Evolutionary conservation across 2,888 invertebrate species (phyloP), one percentile per base, ranked within the genome.

Genomic region (Morinoia aosen): DNA sequence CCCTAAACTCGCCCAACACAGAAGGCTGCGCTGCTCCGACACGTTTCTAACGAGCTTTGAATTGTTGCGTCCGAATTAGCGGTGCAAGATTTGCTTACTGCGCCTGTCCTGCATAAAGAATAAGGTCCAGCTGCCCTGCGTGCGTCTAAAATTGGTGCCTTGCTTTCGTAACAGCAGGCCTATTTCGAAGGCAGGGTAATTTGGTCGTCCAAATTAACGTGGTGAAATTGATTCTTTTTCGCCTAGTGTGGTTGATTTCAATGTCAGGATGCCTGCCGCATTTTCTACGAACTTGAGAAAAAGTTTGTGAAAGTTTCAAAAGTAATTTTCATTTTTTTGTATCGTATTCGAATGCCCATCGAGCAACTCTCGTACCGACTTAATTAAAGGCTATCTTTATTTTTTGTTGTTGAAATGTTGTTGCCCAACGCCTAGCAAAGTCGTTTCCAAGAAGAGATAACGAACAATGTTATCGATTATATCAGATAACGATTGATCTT

Each of bases 1-100:
- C 16, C 90, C 88, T 88, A 88, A 88, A 88, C 88, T 88, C 12
- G 88, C 88, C 12, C 40, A 25, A 25, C 39, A 33, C 40, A 39
- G 90, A 40, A 90, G 90, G 16, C 48, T n/a, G n/a, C 19, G 11
- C 33, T 11, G 33, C 40, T 25, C 90, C 48, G 39, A 90, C 93
- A 57, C 48, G 57, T 57, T 93, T 57, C 93, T 93, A 93, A 93
- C 93, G 93, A 93, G 93, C 93, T 93, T 93, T 93, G 93, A 93
- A 93, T 93, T 57, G 93, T 93, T 56, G 33, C 40, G 57, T 25
- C 57, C 25, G 93, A 56, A 93, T 93, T 93, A 93, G 93, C 56
- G 57, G 33, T 57, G 56, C 57, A 57, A 93, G 93, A 93, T 93
- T 93, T 93, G 93, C 93, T 33, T 93, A 48, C 93, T 57, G 57